Conservation (phyloP, 2,113 vertebrate species). For the Picathartes gymnocephalus region DNA sequence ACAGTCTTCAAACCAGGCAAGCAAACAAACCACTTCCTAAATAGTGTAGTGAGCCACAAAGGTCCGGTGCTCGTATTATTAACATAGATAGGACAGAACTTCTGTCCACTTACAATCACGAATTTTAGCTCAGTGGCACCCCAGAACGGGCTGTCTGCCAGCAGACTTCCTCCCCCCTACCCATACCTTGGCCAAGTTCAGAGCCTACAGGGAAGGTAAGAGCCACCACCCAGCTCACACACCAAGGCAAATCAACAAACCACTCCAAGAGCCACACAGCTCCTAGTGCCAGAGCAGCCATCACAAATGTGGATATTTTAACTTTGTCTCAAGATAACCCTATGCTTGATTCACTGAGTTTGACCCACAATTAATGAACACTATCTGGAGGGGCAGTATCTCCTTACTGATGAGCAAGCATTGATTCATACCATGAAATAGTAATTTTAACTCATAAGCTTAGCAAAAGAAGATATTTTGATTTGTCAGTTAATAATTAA, state of each 20-base stretch:
- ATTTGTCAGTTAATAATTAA: neutral
- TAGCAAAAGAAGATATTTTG: neutral
- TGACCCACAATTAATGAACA: neutral
- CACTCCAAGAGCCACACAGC: neutral
- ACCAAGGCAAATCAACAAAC: neutral
- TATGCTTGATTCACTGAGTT: neutral
- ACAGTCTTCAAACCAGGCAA: neutral
- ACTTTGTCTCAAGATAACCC: neutral
- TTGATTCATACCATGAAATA: neutral
- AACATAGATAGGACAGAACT: neutral
- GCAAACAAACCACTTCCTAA: conserved; percentile 15
- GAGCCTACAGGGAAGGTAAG: neutral
- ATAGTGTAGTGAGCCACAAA: neutral
- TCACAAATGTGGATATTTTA: neutral
- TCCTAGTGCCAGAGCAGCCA: neutral
- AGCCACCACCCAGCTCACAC: neutral
- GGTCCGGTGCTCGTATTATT: neutral
- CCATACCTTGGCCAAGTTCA: neutral
- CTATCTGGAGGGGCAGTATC: neutral
- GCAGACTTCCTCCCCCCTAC: neutral
- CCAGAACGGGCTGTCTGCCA: neutral
- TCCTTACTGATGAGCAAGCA: neutral
- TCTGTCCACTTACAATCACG: neutral
- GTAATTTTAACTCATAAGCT: neutral
- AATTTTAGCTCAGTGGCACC: neutral